Conservation (phyloP, 2,113 vertebrate genomes). For the Bubo blakistoni region DNA sequence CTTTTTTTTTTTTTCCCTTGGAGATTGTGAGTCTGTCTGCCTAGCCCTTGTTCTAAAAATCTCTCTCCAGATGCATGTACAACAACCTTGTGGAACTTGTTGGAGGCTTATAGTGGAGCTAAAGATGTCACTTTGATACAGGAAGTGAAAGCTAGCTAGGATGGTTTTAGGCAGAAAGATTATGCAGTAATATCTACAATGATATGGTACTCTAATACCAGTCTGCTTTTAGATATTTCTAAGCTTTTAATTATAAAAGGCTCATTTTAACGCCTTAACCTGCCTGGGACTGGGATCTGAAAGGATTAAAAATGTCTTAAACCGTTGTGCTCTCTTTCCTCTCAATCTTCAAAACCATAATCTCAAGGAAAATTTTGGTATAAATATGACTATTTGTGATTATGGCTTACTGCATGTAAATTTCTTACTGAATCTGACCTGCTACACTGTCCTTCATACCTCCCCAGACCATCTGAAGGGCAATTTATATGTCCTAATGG, state of each 20-base stretch:
- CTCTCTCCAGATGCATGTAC: background rate
- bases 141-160: background rate
- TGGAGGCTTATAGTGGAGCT: background rate
- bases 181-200: background rate
- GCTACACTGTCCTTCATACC: background rate
- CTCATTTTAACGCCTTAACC: background rate
- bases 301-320: background rate
- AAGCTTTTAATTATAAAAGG: background rate
- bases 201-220: background rate
- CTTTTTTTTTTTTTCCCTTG: too few relatives aligned
- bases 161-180: background rate
- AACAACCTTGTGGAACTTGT: background rate
- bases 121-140: background rate
- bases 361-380: background rate
- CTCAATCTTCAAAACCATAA: background rate
- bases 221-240: background rate
- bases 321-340: background rate
- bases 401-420: background rate
- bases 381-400: background rate
- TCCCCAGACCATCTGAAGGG: background rate
- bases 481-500: background rate
- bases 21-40: background rate
- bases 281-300: background rate
- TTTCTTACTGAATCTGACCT: background rate
- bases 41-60: background rate